These are phyloP conservation scores for Epicampocera succincta DNA, from an alignment of 2,888 invertebrate species.

Conservation along the genomic window DNA sequence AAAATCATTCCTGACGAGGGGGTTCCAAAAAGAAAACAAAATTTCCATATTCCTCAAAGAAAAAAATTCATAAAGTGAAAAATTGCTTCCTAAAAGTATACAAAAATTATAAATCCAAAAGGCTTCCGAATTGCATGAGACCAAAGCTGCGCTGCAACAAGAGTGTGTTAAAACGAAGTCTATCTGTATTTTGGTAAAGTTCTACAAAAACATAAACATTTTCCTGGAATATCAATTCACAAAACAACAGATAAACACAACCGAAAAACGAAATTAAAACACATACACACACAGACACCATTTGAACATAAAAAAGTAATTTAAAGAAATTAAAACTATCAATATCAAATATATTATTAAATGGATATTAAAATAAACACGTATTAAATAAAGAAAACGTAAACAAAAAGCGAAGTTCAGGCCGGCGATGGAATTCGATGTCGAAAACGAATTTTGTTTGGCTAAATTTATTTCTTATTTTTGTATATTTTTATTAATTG, in stretches of 20 bases:
- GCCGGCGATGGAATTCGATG: background rate
- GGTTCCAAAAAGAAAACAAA: too few relatives aligned
- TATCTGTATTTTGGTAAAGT: too few relatives aligned
- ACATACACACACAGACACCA: constrained; percentile 29
- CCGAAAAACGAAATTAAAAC: constrained; percentile 23
- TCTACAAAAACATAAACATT: constrained; percentile 28
- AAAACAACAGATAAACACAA: constrained; percentile 41
- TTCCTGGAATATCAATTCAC: constrained; percentile 54
- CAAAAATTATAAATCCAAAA: too few relatives aligned
- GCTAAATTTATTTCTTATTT: too few relatives aligned
- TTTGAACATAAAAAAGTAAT: constrained; percentile 54
- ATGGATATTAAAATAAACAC: constrained; percentile 68
- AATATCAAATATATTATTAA: constrained; percentile 69
- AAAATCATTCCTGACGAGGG: too few relatives aligned
- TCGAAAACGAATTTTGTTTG: background rate
- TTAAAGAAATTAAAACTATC: constrained; percentile 56
- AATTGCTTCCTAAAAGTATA: too few relatives aligned
- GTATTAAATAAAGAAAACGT: constrained; percentile 40
- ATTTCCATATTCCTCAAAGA: too few relatives aligned
- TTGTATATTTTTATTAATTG: too few relatives aligned
- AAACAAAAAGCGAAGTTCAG: constrained; percentile 4
- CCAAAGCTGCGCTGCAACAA: too few relatives aligned
- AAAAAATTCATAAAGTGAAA: too few relatives aligned
- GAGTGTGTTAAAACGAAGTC: too few relatives aligned
- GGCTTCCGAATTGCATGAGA: too few relatives aligned